Percentiles rank a stretch among this genome's conserved stretches.
phyloP scores from a whole-genome alignment of 2,113 vertebrate genomes.

The Sylvietta virens region DNA sequence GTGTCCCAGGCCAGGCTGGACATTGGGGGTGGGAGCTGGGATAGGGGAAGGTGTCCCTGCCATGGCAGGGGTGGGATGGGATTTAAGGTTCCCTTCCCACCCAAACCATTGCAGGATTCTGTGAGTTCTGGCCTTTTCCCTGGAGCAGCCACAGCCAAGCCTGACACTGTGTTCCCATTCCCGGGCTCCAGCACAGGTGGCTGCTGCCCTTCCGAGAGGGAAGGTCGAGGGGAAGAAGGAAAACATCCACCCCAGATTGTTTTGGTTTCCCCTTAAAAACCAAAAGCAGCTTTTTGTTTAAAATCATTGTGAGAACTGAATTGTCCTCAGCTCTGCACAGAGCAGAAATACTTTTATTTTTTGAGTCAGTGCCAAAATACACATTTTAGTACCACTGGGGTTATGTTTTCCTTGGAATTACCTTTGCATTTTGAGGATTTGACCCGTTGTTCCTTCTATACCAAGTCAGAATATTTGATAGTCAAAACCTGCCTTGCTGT shows the following conservation, averaged over 20 bases:
- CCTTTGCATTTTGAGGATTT: not conserved
- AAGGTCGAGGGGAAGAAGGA: not conserved
- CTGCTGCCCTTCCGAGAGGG: not conserved
- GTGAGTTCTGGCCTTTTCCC: rapidly evolving
- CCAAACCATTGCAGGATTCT: rapidly evolving
- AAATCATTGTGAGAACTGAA: not conserved
- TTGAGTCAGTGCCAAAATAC: not conserved
- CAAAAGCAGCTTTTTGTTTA: not conserved
- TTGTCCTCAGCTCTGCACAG: not conserved
- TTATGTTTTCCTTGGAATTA: not conserved
- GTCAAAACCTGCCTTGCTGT: not conserved
- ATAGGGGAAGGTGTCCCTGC: not conserved
- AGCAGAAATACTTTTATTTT: not conserved
- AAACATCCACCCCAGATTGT: not conserved
- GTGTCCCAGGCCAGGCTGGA: not conserved
- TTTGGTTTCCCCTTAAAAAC: not conserved
- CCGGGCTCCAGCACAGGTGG: not conserved
- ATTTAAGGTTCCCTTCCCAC: not conserved
- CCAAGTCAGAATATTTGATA: not conserved
- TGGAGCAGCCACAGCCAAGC: not conserved
- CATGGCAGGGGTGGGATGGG: not conserved
- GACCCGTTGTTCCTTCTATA: not conserved
- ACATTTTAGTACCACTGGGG: rapidly evolving
- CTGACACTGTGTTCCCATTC: not conserved
- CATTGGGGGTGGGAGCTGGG: not conserved